These are phyloP conservation scores for Zaprionus vittiger DNA, from an alignment of 1,140 invertebrate species.

Conservation along the genomic window DNA sequence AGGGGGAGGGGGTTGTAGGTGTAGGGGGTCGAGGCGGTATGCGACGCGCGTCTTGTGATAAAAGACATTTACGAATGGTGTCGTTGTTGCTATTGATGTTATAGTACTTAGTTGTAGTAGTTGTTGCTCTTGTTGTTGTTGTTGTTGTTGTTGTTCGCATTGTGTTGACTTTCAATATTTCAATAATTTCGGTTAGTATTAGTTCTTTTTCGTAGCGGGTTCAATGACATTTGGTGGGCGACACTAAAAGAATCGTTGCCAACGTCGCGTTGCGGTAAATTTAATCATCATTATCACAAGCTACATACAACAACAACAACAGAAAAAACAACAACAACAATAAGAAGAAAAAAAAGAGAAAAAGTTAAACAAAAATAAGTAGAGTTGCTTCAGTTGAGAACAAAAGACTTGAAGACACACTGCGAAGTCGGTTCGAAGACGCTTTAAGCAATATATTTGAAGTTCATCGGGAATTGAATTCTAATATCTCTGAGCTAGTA, in stretches of 20 bases:
- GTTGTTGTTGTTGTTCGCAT: conserved; percentile 7
- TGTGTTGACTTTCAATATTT: conserved; percentile 61
- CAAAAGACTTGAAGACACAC: background rate
- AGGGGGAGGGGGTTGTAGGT: background rate
- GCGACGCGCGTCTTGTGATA: conserved; percentile 39
- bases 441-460: background rate
- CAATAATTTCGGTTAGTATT: conserved; percentile 62
- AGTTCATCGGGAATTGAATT: background rate
- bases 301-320: conserved; percentile 6
- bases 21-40: background rate
- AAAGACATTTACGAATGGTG: conserved; percentile 39
- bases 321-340: background rate
- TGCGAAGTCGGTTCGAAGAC: background rate
- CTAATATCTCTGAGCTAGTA: background rate
- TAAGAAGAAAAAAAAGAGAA: background rate
- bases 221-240: conserved; percentile 66
- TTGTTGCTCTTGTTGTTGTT: background rate
- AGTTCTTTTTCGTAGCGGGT: conserved; percentile 29
- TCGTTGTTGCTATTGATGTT: background rate
- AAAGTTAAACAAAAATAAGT: background rate
- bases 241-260: conserved; percentile 38
- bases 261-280: conserved; percentile 60
- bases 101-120: background rate
- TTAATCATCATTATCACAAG: conserved; percentile 75
- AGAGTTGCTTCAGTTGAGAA: background rate